Evolutionary conservation across 2,113 vertebrate genomes (phyloP).

Genomic region (Hassar affinis): DNA sequence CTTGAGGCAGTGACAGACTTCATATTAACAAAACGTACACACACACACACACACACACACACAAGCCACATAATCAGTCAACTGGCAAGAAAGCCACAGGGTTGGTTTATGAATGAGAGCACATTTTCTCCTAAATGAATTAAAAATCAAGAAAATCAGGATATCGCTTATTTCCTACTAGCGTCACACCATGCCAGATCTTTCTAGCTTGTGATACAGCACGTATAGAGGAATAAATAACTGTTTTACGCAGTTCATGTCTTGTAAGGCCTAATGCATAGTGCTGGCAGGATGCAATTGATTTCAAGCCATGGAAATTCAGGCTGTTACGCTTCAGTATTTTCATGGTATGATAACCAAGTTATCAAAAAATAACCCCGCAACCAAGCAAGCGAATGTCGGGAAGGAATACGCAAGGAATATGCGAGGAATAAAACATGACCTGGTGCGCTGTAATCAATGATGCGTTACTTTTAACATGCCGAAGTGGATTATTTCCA

Average conservation of each 20-base stretch:
- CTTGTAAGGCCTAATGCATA: not conserved
- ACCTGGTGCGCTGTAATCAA: not conserved
- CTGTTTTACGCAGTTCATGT: not conserved
- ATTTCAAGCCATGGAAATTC: slow-evolving; percentile 23
- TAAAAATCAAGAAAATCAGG: slow-evolving; percentile 10
- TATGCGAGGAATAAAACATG: not conserved
- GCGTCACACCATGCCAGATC: not conserved
- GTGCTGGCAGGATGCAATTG: slow-evolving; percentile 4
- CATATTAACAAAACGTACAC: slow-evolving; percentile 31
- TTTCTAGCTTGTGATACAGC: not conserved
- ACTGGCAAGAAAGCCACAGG: slow-evolving; percentile 5
- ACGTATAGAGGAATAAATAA: not conserved
- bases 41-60: slow-evolving; percentile 25
- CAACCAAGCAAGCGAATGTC: not conserved
- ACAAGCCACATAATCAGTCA: slow-evolving; percentile 27
- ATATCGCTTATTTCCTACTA: not conserved
- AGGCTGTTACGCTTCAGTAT: not conserved
- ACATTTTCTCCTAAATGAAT: slow-evolving; percentile 28
- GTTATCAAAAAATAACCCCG: not conserved
- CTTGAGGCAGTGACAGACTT: slow-evolving; percentile 40
- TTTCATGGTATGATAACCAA: slow-evolving; percentile 21
- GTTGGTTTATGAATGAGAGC: slow-evolving; percentile 25
- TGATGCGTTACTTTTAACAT: not conserved
- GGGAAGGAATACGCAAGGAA: not conserved
- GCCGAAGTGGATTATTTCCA: not conserved